phyloP scores from a whole-genome alignment of 1,140 invertebrate genomes.

The Aporrectodea caliginosa region DNA sequence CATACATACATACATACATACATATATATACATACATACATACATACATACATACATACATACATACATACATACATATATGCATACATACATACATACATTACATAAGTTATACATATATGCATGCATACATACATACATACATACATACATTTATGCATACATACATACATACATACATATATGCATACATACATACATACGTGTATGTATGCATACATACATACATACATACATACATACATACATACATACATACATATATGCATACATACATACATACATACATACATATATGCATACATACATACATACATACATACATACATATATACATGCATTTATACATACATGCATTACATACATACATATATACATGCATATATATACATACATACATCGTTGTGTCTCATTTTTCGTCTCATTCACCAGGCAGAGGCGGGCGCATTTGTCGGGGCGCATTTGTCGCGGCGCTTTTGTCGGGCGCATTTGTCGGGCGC shows the following conservation, averaged over 20 bases:
- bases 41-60: constrained; percentile 33
- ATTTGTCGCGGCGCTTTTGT: too few species aligned
- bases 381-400: too few species aligned
- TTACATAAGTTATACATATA: not conserved
- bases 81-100: too few species aligned
- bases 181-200: not conserved
- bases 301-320: not conserved
- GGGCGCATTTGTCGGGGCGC: too few species aligned
- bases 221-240: not conserved
- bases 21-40: constrained; percentile 30
- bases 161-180: constrained; percentile 7
- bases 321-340: too few species aligned
- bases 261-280: not conserved
- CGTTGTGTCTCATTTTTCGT: too few species aligned
- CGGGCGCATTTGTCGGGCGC: too few species aligned
- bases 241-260: not conserved
- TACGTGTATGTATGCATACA: not conserved
- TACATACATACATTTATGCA: too few species aligned
- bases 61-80: constrained; percentile 33
- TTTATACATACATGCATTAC: too few species aligned
- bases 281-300: not conserved
- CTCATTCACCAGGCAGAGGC: too few species aligned
- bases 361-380: too few species aligned
- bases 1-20: constrained; percentile 30
- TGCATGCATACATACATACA: constrained; percentile 17